A percentile compares a stretch with the other conserved stretches of the same genome.
Conservation (phyloP, 1,140 invertebrate genomes). For the Pygmarrhopalites habei region DNA sequence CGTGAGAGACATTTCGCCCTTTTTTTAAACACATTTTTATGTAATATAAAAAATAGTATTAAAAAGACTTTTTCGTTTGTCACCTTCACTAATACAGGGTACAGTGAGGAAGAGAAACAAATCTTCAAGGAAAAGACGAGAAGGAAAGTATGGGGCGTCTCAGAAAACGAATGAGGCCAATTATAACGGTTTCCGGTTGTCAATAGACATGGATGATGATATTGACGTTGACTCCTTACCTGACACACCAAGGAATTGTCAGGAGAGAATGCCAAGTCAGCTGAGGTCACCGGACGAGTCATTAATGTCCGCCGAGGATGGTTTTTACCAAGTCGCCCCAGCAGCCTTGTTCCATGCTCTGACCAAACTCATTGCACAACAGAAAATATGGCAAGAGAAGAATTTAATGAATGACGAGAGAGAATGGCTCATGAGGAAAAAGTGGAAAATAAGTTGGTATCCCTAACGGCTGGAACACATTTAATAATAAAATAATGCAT, state of each 20-base stretch:
- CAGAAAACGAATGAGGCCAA: too few species aligned
- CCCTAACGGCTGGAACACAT: neutral
- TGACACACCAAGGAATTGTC: neutral
- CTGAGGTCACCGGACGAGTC: neutral
- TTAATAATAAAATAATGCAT: too few species aligned
- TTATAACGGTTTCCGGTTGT: neutral
- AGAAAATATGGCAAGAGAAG: conserved; percentile 21
- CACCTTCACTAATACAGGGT: neutral
- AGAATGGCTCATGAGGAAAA: conserved; percentile 32
- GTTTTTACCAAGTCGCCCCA: conserved; percentile 22
- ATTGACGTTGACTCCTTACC: neutral
- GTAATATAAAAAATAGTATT: conserved; percentile 10
- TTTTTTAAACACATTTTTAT: neutral
- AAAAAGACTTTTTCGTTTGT: too few species aligned
- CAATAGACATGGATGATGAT: neutral
- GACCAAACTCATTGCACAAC: neutral
- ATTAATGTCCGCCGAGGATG: conserved; percentile 15
- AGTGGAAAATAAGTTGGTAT: conserved; percentile 37
- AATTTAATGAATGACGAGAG: conserved; percentile 20
- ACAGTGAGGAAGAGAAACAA: too few species aligned
- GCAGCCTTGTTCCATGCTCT: conserved; percentile 23
- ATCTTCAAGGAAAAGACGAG: too few species aligned
- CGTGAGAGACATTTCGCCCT: conserved; percentile 15
- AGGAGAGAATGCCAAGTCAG: neutral
- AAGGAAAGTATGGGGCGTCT: too few species aligned